Percentiles rank a stretch among this genome's conserved stretches.
Conservation (phyloP, 2,888 invertebrate genomes). For the Pachliopta kotzebuea region DNA sequence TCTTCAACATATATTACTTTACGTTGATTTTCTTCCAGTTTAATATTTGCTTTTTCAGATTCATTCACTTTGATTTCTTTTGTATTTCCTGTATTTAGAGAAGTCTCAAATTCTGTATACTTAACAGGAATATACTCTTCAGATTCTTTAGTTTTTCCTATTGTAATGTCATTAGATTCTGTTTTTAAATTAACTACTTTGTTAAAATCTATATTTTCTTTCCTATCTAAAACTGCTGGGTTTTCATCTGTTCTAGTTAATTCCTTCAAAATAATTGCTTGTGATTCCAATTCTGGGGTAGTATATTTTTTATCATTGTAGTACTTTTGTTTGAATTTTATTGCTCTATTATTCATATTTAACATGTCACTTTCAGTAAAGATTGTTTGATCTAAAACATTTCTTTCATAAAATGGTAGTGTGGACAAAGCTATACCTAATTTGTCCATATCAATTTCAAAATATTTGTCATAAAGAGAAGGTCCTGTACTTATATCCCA, state of each 20-base stretch:
- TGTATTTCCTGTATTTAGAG: background rate
- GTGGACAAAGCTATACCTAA: constrained; percentile 60
- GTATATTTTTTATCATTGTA: constrained; percentile 58
- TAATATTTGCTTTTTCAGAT: background rate
- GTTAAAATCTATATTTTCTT: constrained; percentile 8
- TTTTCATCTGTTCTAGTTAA: constrained; percentile 33
- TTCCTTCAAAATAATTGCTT: constrained; percentile 50
- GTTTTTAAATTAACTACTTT: constrained; percentile 21
- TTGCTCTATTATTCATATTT: constrained; percentile 64
- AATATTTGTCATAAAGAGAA: constrained; percentile 69
- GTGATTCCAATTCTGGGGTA: constrained; percentile 56
- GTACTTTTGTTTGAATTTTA: constrained; percentile 66
- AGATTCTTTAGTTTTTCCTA: constrained; percentile 1
- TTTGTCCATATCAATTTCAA: constrained; percentile 64
- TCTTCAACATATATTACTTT: background rate
- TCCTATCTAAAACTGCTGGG: background rate
- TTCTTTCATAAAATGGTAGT: constrained; percentile 70
- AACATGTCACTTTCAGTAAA: constrained; percentile 61
- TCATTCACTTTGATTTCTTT: constrained; percentile 1
- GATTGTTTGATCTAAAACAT: constrained; percentile 49
- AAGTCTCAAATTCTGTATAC: constrained; percentile 14
- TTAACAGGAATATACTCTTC: constrained; percentile 15
- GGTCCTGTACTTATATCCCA: constrained; percentile 64
- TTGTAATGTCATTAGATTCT: background rate
- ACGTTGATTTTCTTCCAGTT: constrained; percentile 13